phyloP scores from a whole-genome alignment of 2,113 vertebrate genomes.

The Anas platyrhynchos region DNA sequence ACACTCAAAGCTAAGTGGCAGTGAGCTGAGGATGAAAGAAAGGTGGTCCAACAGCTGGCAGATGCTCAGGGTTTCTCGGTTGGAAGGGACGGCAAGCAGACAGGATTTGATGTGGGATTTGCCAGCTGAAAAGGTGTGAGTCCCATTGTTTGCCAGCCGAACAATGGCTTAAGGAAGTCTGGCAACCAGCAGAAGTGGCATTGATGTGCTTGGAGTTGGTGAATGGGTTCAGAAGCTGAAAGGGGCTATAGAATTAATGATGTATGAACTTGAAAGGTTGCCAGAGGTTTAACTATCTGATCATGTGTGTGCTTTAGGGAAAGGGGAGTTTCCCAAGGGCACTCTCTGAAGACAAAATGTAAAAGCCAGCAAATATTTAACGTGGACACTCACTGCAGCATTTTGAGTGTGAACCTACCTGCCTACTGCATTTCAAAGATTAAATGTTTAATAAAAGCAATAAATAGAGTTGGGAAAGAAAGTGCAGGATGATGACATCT shows the following conservation, averaged over 20 bases:
- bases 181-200: neutral
- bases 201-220: neutral
- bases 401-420: neutral
- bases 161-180: neutral
- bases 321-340: neutral
- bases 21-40: neutral
- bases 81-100: neutral
- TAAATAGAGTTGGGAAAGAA: neutral
- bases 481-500: neutral
- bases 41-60: neutral
- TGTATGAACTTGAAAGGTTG: neutral
- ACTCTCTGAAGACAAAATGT: neutral
- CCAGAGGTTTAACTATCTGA: neutral
- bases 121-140: neutral
- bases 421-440: neutral
- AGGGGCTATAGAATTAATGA: neutral
- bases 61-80: neutral
- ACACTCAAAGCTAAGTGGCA: neutral
- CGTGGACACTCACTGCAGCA: neutral
- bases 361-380: neutral
- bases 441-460: neutral
- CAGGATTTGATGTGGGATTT: neutral
- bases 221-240: neutral
- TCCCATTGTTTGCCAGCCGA: neutral
- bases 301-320: neutral